phyloP scores from a whole-genome alignment of 2,113 vertebrate species.

The Brachypodius melanocephalos region DNA sequence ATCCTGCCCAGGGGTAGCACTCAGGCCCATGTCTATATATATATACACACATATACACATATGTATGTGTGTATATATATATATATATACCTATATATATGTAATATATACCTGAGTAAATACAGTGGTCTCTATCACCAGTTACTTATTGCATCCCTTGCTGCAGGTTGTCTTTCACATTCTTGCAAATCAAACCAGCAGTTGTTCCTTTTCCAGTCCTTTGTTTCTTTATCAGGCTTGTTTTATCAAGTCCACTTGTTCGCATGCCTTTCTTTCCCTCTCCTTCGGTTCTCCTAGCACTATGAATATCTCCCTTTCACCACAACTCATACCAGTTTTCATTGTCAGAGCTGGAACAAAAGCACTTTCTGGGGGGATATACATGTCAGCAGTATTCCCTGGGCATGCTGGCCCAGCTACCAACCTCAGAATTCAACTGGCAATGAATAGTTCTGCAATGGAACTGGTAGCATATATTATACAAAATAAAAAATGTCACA shows the following conservation, averaged over 20 bases:
- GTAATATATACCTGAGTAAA: background rate
- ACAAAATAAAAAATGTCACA: background rate
- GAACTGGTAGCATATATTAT: background rate
- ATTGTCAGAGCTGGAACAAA: constrained; percentile 37
- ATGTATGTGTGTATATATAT: background rate
- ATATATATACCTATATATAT: background rate
- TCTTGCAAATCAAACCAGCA: background rate
- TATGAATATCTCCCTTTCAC: constrained; percentile 20
- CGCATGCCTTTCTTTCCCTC: background rate
- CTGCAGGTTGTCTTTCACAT: background rate
- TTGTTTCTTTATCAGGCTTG: background rate
- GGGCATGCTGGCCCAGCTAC: background rate
- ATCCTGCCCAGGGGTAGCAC: background rate
- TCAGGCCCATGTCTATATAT: background rate
- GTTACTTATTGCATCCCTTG: background rate
- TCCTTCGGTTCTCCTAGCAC: background rate
- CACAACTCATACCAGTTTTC: background rate
- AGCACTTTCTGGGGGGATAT: background rate
- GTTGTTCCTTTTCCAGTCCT: background rate
- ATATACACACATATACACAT: background rate
- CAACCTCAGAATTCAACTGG: background rate
- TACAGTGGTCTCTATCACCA: background rate
- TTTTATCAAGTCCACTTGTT: background rate
- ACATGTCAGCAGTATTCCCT: background rate
- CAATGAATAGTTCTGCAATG: background rate